phyloP scores from a whole-genome alignment of 2,888 invertebrate genomes.

The Drosophila buzzatii region DNA sequence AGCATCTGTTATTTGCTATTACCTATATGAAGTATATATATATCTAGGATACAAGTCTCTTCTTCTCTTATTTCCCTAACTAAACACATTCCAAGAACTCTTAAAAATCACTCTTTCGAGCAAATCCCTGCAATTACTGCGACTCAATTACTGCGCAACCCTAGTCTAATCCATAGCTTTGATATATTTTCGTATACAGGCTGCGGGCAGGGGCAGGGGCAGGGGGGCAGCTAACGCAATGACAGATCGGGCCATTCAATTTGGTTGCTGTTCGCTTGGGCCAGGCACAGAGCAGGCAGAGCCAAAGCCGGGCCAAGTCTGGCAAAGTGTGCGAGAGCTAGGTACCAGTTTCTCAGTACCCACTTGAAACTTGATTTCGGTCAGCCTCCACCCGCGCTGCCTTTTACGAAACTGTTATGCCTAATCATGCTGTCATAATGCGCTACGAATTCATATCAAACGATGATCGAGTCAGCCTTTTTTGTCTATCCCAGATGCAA shows the following conservation, averaged over 20 bases:
- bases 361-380: constrained; percentile 80
- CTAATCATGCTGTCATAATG: constrained; percentile 85
- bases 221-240: constrained; percentile 64
- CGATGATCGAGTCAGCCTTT: constrained; percentile 81
- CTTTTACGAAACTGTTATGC: constrained; percentile 83
- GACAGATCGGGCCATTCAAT: constrained; percentile 72
- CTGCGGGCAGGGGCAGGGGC: neutral
- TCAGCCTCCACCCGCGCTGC: constrained; percentile 71
- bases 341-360: constrained; percentile 47
- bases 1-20: too few species aligned
- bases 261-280: constrained; percentile 14
- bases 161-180: constrained; percentile 39
- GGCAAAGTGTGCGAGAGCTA: constrained; percentile 6
- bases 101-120: constrained; percentile 2
- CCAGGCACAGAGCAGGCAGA: neutral
- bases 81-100: neutral
- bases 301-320: neutral
- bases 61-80: neutral
- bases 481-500: constrained; percentile 48
- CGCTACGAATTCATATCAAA: constrained; percentile 81
- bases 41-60: too few species aligned
- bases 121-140: constrained; percentile 10
- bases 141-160: constrained; percentile 22
- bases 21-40: too few species aligned
- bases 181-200: constrained; percentile 7